Percentiles rank a stretch among this genome's conserved stretches.
Conservation (phyloP, 2,113 vertebrate species). For the Brachypodius melanocephalos region DNA sequence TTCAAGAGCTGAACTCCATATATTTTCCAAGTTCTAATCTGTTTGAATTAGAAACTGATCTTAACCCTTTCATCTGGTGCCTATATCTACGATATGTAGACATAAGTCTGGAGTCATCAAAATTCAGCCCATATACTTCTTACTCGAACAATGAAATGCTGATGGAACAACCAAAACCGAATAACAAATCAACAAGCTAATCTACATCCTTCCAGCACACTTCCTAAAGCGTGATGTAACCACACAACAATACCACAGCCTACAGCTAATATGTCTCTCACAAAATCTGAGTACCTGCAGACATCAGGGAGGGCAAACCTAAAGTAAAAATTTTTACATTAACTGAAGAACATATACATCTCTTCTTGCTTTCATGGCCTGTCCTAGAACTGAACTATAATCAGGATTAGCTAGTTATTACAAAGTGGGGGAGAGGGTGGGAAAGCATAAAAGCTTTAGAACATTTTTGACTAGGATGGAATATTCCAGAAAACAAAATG, state of each 20-base stretch:
- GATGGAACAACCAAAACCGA: not conserved
- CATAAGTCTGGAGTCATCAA: not conserved
- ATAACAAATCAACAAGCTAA: constrained; percentile 35
- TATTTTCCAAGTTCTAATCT: not conserved
- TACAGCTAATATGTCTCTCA: not conserved
- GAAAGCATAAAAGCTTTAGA: not conserved
- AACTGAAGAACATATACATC: not conserved
- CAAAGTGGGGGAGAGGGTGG: not conserved
- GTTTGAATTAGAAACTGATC: not conserved
- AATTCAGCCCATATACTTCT: not conserved
- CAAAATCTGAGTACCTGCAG: not conserved
- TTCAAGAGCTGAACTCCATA: not conserved
- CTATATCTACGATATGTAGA: not conserved
- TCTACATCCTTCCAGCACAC: constrained; percentile 39
- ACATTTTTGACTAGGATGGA: not conserved
- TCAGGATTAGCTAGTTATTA: not conserved
- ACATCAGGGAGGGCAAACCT: not conserved
- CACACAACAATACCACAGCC: not conserved
- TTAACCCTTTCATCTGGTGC: not conserved
- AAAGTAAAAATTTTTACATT: not conserved
- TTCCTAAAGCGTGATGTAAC: constrained; percentile 45
- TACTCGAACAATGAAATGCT: not conserved
- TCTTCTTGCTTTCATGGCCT: not conserved
- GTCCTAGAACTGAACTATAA: not conserved
- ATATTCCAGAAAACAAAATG: not conserved